A percentile compares a stretch with the other conserved stretches of the same genome.
phyloP scores from a whole-genome alignment of 2,888 invertebrate species.

The Heliconius aoede region DNA sequence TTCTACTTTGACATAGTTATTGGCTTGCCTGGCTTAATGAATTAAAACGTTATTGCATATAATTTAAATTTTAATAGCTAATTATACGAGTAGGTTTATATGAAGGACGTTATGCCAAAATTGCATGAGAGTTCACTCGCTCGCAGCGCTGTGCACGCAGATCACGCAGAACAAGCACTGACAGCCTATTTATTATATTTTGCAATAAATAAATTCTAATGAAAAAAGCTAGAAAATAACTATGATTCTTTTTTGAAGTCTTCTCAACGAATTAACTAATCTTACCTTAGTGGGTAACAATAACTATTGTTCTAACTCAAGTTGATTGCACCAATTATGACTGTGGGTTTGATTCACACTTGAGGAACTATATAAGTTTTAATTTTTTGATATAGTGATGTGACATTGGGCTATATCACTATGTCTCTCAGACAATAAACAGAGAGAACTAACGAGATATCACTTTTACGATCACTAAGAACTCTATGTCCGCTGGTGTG shows the following conservation, averaged over 20 bases:
- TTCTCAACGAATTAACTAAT: not conserved
- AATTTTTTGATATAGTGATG: too few species aligned
- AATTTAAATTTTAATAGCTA: not conserved
- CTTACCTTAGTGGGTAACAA: too few species aligned
- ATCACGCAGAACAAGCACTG: not conserved
- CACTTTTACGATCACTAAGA: not conserved
- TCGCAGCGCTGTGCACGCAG: not conserved
- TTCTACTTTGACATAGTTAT: too few species aligned
- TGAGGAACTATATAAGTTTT: not conserved
- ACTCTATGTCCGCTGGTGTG: not conserved
- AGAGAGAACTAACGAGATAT: not conserved
- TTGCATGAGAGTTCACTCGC: not conserved
- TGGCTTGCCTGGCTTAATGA: too few species aligned
- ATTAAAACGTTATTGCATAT: not conserved
- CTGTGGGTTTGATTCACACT: not conserved
- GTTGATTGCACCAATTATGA: too few species aligned
- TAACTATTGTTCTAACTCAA: too few species aligned
- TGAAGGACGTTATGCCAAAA: not conserved
- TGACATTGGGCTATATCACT: too few species aligned
- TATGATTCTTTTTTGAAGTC: not conserved
- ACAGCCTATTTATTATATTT: not conserved
- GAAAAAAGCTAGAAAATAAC: not conserved
- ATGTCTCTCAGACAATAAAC: too few species aligned
- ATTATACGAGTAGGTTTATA: not conserved
- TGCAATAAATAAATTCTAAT: too few species aligned